Conservation (phyloP, 2,888 invertebrate genomes). For the Iphiclides podalirius region DNA sequence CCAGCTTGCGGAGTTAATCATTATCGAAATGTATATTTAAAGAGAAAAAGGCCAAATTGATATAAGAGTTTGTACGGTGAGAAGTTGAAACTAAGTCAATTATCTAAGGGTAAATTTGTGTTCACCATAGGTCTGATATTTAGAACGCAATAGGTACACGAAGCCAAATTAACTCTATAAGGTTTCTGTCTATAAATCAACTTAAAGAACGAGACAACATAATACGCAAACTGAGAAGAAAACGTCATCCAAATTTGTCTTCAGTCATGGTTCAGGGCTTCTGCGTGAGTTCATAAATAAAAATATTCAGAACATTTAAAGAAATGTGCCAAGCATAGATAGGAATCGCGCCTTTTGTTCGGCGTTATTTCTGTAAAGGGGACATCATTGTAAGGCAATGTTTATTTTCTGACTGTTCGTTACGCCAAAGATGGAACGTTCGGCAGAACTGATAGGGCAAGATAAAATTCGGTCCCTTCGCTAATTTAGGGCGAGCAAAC, state of each 20-base stretch:
- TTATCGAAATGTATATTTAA: too few species aligned
- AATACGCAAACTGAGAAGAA: background rate
- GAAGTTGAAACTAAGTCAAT: too few species aligned
- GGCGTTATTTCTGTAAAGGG: conserved; percentile 7
- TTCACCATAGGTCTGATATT: too few species aligned
- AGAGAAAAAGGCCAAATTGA: too few species aligned
- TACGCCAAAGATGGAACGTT: conserved; percentile 27
- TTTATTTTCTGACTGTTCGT: conserved; percentile 12
- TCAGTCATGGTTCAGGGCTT: background rate
- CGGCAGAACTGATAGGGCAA: conserved; percentile 55
- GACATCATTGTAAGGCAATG: conserved; percentile 33
- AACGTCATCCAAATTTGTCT: background rate
- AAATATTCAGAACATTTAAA: background rate
- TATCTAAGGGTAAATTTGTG: too few species aligned
- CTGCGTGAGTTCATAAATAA: conserved; percentile 1
- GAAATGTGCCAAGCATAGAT: conserved; percentile 1
- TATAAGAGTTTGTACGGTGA: too few species aligned
- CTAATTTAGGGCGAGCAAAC: conserved; percentile 66
- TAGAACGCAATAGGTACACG: background rate
- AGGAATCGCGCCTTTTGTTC: background rate
- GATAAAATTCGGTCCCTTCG: conserved; percentile 64
- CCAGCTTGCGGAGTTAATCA: too few species aligned
- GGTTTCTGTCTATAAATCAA: background rate
- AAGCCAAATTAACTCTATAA: background rate
- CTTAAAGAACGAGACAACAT: background rate